Base-by-base conservation (phyloP, 2,888 invertebrate genomes). In the Neoaliturus tenellus region DNA sequence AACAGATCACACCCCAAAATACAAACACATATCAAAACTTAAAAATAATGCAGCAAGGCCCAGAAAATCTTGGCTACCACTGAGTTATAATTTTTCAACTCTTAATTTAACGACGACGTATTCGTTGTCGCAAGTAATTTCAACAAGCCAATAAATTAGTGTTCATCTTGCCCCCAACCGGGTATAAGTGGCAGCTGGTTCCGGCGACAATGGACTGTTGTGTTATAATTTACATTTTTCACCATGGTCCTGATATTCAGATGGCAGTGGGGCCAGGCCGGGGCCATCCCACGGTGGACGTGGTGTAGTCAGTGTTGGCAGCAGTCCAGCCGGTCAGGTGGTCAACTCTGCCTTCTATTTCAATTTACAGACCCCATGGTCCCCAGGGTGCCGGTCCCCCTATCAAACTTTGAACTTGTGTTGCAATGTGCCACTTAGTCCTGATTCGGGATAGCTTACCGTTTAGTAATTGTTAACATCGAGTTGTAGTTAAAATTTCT, bases 151-250 rank as follows among this genome's bases (percentile, higher is more conserved):
- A 2, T 2, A 44, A 4, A 44, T 44, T 8, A 44, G 10, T 69
- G 69, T 0, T 20, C 69, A 39, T 69, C 69, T 69, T 69, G n/a
- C 39, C 39, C 69, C 2, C 25, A 69, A 69, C 69, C 69, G 5
- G 39, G 69, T 69, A 62, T 62, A 62, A 62, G 10, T 75, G 75
- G 25, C 75, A 75, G 48, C 41, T 75, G 75, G 35, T 75, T 44
- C n/a, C 8, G 44, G 25, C 44, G 28, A 75, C 75, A 75, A 75
- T 75, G 28, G 75, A 10, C 75, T 75, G 75, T 75, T 75, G 35
- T 75, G 39, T 75, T 75, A 75, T 75, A 44, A 75, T 75, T 75
- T 75, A 75, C 75, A 75, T 75, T 75, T 75, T 44, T 75, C 71
- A 44, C 48, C 25, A 25, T 28, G 41, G 44, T 28, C 75, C 28